Evolutionary conservation across 2,888 invertebrate genomes (phyloP).

Genomic region (Charanyca ferruginea): DNA sequence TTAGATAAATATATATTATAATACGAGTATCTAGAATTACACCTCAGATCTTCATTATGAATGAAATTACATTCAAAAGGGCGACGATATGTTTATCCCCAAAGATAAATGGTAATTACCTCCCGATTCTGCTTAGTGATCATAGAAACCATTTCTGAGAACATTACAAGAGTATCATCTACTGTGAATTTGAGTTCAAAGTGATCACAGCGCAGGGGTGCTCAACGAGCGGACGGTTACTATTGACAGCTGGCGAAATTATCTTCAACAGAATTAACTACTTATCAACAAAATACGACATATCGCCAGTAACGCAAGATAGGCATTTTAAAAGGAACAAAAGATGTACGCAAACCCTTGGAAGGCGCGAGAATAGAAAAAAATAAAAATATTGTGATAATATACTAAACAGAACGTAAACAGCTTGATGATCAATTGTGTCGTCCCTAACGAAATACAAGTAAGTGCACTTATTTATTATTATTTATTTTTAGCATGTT

Average conservation of each 20-base stretch:
- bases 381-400: no score
- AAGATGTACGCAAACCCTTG: background rate
- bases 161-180: conserved; percentile 30
- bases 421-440: background rate
- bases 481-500: no score
- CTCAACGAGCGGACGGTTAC: conserved; percentile 3
- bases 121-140: conserved; percentile 34
- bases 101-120: conserved; percentile 41
- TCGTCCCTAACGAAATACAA: background rate
- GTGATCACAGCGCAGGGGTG: conserved; percentile 29
- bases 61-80: conserved; percentile 11
- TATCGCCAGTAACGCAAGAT: background rate
- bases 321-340: background rate
- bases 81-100: conserved; percentile 38
- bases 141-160: conserved; percentile 54
- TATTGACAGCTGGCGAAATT: conserved; percentile 1
- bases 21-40: conserved; percentile 11
- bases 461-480: background rate
- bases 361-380: background rate
- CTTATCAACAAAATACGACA: background rate
- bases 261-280: background rate
- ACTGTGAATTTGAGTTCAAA: conserved; percentile 59
- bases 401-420: background rate
- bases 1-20: no score
- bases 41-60: conserved; percentile 13